Percentiles rank a stretch among this genome's conserved stretches.
Evolutionary conservation across 2,888 invertebrate species (phyloP).

Genomic region (Drosophila parthenogenetica): DNA sequence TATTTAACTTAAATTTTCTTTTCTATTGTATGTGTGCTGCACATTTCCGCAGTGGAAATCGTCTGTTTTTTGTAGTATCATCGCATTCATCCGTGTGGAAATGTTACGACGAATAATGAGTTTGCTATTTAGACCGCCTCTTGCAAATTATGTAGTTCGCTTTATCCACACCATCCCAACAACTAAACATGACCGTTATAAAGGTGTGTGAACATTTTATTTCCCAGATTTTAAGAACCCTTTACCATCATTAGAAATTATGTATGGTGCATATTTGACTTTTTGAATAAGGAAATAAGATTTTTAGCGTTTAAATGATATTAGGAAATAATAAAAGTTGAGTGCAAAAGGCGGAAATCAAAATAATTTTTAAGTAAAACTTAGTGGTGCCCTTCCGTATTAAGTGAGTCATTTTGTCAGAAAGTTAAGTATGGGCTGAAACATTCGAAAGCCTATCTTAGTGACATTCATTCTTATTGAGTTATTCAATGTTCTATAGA

Average conservation of each 20-base stretch:
- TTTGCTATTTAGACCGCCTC: slow-evolving; percentile 36
- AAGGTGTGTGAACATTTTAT: slow-evolving; percentile 27
- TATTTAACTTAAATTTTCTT: slow-evolving; percentile 42
- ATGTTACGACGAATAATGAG: slow-evolving; percentile 50
- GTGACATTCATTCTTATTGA: background rate
- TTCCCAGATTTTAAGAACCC: slow-evolving; percentile 28
- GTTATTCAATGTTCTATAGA: slow-evolving; percentile 14
- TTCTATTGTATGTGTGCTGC: slow-evolving; percentile 19
- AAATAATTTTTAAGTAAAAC: background rate
- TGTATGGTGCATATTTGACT: background rate
- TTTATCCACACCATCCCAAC: slow-evolving; percentile 16
- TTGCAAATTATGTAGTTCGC: slow-evolving; percentile 56
- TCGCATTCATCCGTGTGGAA: slow-evolving; percentile 39
- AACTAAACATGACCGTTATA: slow-evolving; percentile 19
- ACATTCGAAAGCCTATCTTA: background rate
- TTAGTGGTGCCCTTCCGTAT: slow-evolving; percentile 1
- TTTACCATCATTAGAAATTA: background rate
- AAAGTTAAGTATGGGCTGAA: background rate
- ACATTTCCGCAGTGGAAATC: slow-evolving; percentile 48
- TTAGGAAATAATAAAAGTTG: slow-evolving; percentile 31
- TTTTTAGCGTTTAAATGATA: slow-evolving; percentile 9
- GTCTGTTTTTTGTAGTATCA: slow-evolving; percentile 28
- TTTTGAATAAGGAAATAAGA: background rate
- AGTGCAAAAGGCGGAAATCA: background rate
- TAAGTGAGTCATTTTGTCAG: background rate